phyloP scores from a whole-genome alignment of 2,797 vertebrate genomes.

The Neomorphus geoffroyi region DNA sequence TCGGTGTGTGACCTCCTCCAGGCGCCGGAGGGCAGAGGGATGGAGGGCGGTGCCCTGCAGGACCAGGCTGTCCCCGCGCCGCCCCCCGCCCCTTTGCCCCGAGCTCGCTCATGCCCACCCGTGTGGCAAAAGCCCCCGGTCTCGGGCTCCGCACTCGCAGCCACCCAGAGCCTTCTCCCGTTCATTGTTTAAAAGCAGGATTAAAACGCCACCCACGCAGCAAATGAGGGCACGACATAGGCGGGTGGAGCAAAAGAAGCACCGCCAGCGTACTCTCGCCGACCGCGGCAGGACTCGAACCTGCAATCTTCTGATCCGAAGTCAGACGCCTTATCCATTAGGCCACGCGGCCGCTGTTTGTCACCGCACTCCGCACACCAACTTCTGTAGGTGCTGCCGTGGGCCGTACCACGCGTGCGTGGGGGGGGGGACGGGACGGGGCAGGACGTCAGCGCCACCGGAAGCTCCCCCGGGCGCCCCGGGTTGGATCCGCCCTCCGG shows the following conservation, averaged over 20 bases:
- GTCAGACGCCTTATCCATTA: conserved; percentile 67
- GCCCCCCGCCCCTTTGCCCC: no score
- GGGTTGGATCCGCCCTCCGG: neutral
- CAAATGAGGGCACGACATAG: no score
- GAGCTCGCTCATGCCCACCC: no score
- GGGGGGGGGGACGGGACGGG: neutral
- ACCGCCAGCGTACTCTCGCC: neutral
- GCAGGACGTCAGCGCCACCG: conserved; percentile 11
- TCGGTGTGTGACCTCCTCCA: no score
- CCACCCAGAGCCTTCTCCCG: accelerated
- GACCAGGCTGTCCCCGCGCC: no score
- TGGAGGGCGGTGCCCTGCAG: no score
- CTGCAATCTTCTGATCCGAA: conserved; percentile 43
- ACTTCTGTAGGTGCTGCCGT: no score
- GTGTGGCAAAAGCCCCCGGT: no score
- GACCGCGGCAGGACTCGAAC: conserved; percentile 64
- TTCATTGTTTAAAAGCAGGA: accelerated
- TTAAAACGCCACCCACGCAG: accelerated
- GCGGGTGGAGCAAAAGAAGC: no score
- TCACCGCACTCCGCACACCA: no score
- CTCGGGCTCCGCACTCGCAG: accelerated
- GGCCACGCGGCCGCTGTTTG: neutral
- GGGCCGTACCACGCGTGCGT: no score
- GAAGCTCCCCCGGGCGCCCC: neutral
- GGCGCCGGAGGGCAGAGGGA: no score